phyloP scores from a whole-genome alignment of 2,888 invertebrate species.

The Rhamphomyia laevipes region DNA sequence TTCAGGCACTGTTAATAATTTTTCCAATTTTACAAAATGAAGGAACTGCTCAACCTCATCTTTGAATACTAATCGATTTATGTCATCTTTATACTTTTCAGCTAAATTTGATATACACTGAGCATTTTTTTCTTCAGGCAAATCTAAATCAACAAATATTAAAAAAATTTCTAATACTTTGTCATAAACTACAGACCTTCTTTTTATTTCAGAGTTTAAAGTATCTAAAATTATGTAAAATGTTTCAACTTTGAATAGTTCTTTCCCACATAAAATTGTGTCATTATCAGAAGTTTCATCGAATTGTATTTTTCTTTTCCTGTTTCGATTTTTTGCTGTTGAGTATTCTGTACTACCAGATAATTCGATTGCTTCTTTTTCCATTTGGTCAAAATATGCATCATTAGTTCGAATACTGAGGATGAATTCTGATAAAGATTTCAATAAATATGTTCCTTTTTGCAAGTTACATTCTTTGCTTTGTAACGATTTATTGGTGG shows the following conservation, averaged over 20 bases:
- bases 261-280: background rate
- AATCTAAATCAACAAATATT: background rate
- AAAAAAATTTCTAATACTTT: background rate
- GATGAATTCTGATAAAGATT: background rate
- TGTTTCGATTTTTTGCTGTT: background rate
- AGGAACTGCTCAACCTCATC: background rate
- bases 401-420: background rate
- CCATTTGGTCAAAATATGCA: background rate
- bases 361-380: background rate
- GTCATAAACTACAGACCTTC: background rate
- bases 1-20: background rate
- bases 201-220: background rate
- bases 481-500: background rate
- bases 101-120: background rate
- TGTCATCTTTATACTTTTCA: background rate
- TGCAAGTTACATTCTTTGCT: background rate
- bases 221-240: background rate
- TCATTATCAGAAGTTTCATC: background rate
- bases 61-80: background rate
- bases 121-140: background rate
- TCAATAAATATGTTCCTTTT: background rate
- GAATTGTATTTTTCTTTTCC: background rate
- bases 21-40: conserved; percentile 1
- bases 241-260: background rate
- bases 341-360: background rate